phyloP scores from a whole-genome alignment of 2,888 invertebrate genomes.

The Bellardia pandia region DNA sequence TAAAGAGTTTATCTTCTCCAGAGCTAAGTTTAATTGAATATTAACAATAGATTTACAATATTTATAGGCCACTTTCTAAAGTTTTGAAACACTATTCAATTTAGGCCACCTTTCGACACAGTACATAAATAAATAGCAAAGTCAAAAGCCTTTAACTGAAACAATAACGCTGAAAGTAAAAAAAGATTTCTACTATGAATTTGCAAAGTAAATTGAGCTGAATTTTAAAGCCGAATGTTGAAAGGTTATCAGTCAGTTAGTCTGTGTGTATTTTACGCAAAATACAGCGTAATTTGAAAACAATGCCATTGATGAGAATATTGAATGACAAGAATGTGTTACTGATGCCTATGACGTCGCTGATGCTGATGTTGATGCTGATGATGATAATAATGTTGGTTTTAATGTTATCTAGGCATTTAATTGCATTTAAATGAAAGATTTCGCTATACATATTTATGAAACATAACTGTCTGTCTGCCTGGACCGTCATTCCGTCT shows the following conservation, averaged over 20 bases:
- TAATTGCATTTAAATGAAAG: slow-evolving; percentile 57
- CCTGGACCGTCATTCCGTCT: too few species aligned
- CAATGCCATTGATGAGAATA: neutral
- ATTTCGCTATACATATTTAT: slow-evolving; percentile 19
- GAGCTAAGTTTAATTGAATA: too few species aligned
- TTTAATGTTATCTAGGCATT: slow-evolving; percentile 47
- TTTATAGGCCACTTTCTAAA: too few species aligned
- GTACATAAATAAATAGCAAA: slow-evolving; percentile 1
- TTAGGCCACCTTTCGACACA: neutral
- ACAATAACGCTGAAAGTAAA: slow-evolving; percentile 2
- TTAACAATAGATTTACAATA: too few species aligned
- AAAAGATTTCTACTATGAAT: neutral
- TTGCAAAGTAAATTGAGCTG: slow-evolving; percentile 39
- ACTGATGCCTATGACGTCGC: neutral
- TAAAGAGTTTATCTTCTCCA: too few species aligned
- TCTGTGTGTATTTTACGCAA: slow-evolving; percentile 1
- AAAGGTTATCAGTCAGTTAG: slow-evolving; percentile 1
- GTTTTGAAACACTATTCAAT: neutral
- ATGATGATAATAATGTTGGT: neutral
- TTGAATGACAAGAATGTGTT: neutral
- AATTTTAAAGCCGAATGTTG: slow-evolving; percentile 31
- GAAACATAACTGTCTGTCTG: neutral
- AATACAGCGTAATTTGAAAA: slow-evolving; percentile 29
- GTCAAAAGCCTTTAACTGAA: slow-evolving; percentile 19
- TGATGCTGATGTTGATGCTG: slow-evolving; percentile 1